Evolutionary conservation across 2,797 vertebrate genomes (phyloP), one percentile per base, ranked within the genome.

Genomic region (Geranospiza caerulescens): DNA sequence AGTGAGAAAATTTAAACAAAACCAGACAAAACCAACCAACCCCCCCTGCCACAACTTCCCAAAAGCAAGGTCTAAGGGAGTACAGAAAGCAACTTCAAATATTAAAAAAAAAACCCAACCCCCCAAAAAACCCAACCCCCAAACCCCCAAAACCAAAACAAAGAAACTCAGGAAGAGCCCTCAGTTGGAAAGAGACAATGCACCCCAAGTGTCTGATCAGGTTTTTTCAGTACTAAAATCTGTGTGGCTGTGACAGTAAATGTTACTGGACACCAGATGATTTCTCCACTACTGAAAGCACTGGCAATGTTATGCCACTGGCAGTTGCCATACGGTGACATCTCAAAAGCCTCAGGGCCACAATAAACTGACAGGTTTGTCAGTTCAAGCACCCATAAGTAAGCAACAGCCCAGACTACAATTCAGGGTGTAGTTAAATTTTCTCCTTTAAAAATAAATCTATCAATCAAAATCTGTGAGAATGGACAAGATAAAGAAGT

Each of bases 21-120:
- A 33, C 20, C 36, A 33, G 64, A 78, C 10, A 73, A 66, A 84
- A 20, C 4, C 58, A 90, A 62, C 23, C 34, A 55, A 50, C 45
- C 44, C 9, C 3, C 1, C 4, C 12, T n/a, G n/a, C 25, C 15
- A 4, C 12, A 29, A 17, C 42, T 88, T 84, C 27, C 22, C 26
- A 55, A 83, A 81, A 62, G 17, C 4, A 3, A 44, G 10, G 9
- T 34, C 4, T 29, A 50, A 72, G 4, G 26, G 11, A 81, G 2
- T 52, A 29, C 10, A 25, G 63, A 36, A 62, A 50, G 10, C 19
- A 58, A 50, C 4, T 27, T 47, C 40, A 79, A 86, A 52, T 31
- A 36, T 11, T 19, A 5, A 42, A 67, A 50, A 50, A 15, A 27
- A 48, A 8, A 0, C 1, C 8, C 10, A 6, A 2, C 5, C 12